A percentile compares a stretch with the other conserved stretches of the same genome.
Conservation (phyloP, 2,797 vertebrate genomes). For the Brotula barbata region DNA sequence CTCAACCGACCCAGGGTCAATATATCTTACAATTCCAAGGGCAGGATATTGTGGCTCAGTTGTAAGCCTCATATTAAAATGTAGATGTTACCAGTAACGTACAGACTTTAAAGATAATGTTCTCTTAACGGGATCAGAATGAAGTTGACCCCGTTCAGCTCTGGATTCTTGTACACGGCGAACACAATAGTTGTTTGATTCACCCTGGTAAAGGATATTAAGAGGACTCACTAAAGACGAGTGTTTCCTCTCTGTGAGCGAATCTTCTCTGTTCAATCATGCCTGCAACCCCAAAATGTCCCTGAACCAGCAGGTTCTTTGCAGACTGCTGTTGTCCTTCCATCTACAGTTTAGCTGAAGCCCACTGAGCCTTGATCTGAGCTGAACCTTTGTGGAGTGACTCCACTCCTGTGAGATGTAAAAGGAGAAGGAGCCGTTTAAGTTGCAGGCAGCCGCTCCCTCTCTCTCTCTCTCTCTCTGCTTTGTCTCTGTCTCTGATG, state of each 20-base stretch:
- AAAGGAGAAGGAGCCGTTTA: slow-evolving; percentile 42
- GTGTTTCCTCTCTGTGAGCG: not conserved
- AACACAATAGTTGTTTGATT: slow-evolving; percentile 3
- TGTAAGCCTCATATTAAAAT: too few species aligned
- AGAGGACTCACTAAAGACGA: not conserved
- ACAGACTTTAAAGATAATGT: too few species aligned
- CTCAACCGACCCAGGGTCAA: too few species aligned
- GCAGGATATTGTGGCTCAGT: too few species aligned
- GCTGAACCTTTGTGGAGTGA: slow-evolving; percentile 18
- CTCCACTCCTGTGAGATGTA: slow-evolving; percentile 20
- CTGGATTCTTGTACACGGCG: too few species aligned
- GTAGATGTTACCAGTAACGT: too few species aligned
- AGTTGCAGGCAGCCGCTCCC: slow-evolving; percentile 8
- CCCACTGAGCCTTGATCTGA: slow-evolving; percentile 19
- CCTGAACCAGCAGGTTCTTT: not conserved
- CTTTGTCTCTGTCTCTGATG: not conserved
- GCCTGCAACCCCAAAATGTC: not conserved
- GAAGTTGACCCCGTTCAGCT: too few species aligned
- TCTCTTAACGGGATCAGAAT: too few species aligned
- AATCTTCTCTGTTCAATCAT: not conserved
- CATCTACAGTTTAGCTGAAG: slow-evolving; percentile 8
- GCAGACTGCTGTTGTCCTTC: too few species aligned
- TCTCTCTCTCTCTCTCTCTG: not conserved
- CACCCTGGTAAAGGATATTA: slow-evolving; percentile 2
- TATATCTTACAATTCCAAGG: too few species aligned